Evolutionary conservation across 35 echinoderm and acorn worm genomes (phyloP), one percentile per base, ranked within the genome.

Genomic region (Heliocidaris erythrogramma): DNA sequence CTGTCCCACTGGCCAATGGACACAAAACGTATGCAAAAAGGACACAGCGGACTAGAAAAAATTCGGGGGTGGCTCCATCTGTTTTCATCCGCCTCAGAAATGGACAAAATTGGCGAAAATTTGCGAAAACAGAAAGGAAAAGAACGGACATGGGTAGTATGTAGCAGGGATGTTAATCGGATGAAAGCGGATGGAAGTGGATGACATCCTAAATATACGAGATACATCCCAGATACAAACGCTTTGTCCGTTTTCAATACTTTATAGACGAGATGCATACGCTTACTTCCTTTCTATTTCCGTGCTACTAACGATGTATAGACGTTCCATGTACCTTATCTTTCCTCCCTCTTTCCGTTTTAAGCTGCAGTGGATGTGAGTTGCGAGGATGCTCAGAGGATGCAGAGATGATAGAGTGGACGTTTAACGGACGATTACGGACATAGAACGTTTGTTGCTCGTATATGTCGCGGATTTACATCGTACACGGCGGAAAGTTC

Each of bases 401-500:
- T 88, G 86, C 31, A 42, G 86, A 88, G 31, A 32, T 31, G 86
- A 88, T 88, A 88, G 31, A 88, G 86, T 30, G 47, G 86, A 88
- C 86, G 86, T 88, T 47, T 88, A 88, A 88, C 31, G 86, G 86
- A 88, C 35, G 31, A 88, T 88, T 42, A 88, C 31, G 86, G 86
- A 88, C 86, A 88, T 88, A 88, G 31, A 88, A 88, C 86, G 86
- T 88, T 88, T 88, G 87, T 89, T 47, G 87, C 32, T 89, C 87
- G 87, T 89, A 89, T 42, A 0, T 89, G 87, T 89, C 87, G 87
- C 87, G 30, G 31, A 89, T 42, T 47, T 89, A 47, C 87, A 89
- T 89, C 87, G 87, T 89, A 89, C 47, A 48, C 87, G 31, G 87
- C 87, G 87, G 87, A 89, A 89, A 89, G 87, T 89, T 89, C 87